Evolutionary conservation across 2,888 invertebrate genomes (phyloP).

Genomic region (Chrysolina oricalcia): DNA sequence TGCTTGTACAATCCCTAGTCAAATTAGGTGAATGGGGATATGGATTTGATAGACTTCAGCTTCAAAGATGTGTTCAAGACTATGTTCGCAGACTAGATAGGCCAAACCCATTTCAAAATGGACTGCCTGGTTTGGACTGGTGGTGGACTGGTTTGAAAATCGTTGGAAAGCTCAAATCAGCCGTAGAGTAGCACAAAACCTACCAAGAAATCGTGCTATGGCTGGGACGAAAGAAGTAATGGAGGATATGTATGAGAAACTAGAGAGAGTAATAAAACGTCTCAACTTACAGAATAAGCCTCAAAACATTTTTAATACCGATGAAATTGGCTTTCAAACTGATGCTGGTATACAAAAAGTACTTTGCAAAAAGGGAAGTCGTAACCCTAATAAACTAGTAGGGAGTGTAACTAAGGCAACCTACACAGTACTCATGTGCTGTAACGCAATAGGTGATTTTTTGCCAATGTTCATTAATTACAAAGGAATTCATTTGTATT

Average conservation of each 20-base stretch:
- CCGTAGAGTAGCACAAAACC: constrained; percentile 31
- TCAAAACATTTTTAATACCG: constrained; percentile 50
- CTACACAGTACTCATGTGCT: constrained; percentile 48
- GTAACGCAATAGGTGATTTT: constrained; percentile 48
- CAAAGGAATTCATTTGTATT: constrained; percentile 45
- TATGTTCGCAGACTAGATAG: constrained; percentile 39
- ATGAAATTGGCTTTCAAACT: constrained; percentile 50
- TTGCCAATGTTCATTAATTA: constrained; percentile 50
- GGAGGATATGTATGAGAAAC: constrained; percentile 41
- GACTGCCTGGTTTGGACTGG: constrained; percentile 48
- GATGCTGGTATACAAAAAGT: constrained; percentile 49
- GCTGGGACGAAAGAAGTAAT: constrained; percentile 39
- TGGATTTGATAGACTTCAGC: constrained; percentile 44
- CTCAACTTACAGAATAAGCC: constrained; percentile 42
- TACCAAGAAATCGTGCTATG: constrained; percentile 40
- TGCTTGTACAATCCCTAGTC: constrained; percentile 40
- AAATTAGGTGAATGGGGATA: constrained; percentile 49
- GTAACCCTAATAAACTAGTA: constrained; percentile 46
- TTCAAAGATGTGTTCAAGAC: constrained; percentile 44
- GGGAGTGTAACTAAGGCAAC: constrained; percentile 45
- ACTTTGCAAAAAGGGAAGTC: constrained; percentile 37
- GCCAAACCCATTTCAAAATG: constrained; percentile 48
- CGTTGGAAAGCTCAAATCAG: constrained; percentile 39
- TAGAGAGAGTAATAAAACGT: constrained; percentile 32
- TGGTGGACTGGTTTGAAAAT: constrained; percentile 45